Base-by-base conservation (phyloP, 2,888 invertebrate genomes). In the Parapristionchus giblindavisi region DNA sequence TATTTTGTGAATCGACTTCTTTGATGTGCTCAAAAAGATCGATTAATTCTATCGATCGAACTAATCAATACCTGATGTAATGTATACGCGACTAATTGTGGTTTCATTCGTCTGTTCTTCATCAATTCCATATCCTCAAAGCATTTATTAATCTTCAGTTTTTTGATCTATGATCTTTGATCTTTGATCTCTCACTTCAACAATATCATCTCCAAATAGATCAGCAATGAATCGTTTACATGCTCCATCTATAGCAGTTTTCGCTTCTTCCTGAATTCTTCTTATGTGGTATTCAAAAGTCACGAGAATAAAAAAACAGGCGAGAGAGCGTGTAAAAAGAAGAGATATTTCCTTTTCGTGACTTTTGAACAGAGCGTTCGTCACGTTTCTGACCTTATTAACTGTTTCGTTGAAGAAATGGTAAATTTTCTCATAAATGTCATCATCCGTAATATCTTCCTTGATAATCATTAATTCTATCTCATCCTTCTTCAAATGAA, bases 351-450 rank as follows among this genome's bases (percentile, higher is more conserved):
- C 14, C 48, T 48, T 11, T 21, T 48, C 48, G 48, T 14, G 48
- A 14, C 48, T 48, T 21, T 48, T 21, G 21, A 21, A 48, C 11
- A 48, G 21, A 14, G 48, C 48, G 48, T 48, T 21, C 11, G n/a
- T n/a, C n/a, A n/a, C n/a, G n/a, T n/a, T n/a, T 48, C 34, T 5
- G 14, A 43, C 68, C 34, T 71, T 58, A 24, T 71, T 58, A 8
- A 17, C n/a, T 14, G 71, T 58, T 40, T 71, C 32, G 56, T 58
- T 71, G 71, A 43, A 71, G 43, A 71, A 71, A 6, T 71, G 40
- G 58, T 58, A 71, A 58, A 71, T 58, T 27, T 21, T 38, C 43
- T 71, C 71, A 43, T 71, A 71, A 58, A 71, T 58, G 58, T n/a
- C 58, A 43, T 71, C 71, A 21, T 71, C 71, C 2, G 56, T 48